These are phyloP conservation scores for Eucidaris tribuloides DNA, from an alignment of 35 echinoderm and acorn worm species.

Conservation along the genomic window DNA sequence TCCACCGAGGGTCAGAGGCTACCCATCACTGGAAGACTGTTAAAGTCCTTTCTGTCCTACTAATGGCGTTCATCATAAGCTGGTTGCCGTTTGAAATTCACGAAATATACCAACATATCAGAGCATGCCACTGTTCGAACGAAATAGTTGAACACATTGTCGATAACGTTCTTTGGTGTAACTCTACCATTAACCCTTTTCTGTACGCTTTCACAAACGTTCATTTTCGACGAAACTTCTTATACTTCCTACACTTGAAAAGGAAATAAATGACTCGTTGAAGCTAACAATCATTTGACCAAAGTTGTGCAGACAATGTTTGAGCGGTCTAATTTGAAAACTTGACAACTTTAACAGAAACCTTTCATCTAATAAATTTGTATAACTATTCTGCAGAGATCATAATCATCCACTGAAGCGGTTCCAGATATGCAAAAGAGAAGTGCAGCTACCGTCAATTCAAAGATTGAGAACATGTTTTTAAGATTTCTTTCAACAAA, in stretches of 20 bases:
- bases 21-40: not conserved
- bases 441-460: no score
- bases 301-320: no score
- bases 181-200: not conserved
- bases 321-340: no score
- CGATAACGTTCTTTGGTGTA: not conserved
- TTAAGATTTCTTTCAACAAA: no score
- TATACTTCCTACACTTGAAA: not conserved
- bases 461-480: no score
- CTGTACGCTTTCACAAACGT: conserved; percentile 13
- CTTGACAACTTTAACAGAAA: no score
- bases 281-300: no score
- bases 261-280: no score
- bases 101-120: not conserved
- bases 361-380: no score
- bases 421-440: no score
- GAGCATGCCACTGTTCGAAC: not conserved
- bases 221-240: not conserved
- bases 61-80: not conserved
- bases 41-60: not conserved
- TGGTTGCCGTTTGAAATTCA: not conserved
- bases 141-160: not conserved
- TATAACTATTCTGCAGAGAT: no score
- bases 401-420: no score
- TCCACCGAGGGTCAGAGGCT: not conserved